These are phyloP conservation scores for Yoshiicerus persimilis DNA, from an alignment of 1,140 invertebrate species.

Conservation along the genomic window DNA sequence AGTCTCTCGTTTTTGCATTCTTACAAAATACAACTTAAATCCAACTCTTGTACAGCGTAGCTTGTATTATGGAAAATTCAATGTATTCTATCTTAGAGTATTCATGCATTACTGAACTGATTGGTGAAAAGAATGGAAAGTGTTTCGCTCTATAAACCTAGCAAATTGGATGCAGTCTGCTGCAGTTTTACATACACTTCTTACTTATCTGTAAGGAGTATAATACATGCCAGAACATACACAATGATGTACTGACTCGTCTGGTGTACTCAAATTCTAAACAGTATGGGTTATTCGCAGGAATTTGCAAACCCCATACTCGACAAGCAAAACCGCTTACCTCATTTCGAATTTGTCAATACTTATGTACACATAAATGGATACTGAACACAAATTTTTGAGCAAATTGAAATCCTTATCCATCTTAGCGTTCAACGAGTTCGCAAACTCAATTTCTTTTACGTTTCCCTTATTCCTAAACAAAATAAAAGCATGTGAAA, in stretches of 20 bases:
- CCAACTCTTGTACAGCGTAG: no score
- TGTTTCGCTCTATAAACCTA: background rate
- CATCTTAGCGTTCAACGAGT: background rate
- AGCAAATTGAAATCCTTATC: background rate
- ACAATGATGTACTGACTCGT: no score
- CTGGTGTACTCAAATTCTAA: no score
- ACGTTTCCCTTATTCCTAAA: no score
- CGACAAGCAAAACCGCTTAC: background rate
- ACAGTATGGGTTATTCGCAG: no score
- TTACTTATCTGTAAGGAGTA: no score
- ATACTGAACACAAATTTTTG: background rate
- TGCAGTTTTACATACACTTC: background rate
- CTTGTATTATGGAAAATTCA: no score
- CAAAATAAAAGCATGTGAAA: no score
- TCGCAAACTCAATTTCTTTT: background rate
- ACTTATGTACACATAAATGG: background rate
- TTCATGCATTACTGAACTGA: background rate
- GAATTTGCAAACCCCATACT: background rate
- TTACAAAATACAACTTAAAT: background rate
- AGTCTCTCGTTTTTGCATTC: background rate
- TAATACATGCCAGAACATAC: no score
- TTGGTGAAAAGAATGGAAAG: background rate
- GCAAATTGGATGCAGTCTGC: background rate
- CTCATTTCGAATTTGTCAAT: background rate
- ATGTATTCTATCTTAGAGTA: background rate